Percentiles rank a stretch among this genome's conserved stretches.
Conservation (phyloP, 1,140 invertebrate species). For the Bombyx mandarina region DNA sequence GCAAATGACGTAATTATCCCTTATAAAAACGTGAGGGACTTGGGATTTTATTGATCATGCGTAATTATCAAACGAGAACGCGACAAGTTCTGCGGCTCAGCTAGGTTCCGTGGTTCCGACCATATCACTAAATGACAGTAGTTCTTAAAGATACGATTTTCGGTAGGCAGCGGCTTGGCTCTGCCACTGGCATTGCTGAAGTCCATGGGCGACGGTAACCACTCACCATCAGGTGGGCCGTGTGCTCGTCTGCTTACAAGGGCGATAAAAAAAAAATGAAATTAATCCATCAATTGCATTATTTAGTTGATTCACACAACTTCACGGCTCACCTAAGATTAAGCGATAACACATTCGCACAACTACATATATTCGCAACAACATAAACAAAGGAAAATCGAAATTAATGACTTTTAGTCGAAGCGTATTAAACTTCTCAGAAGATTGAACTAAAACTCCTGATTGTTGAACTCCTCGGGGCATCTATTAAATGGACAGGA, state of each 20-base stretch:
- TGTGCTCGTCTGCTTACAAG: too few relatives aligned
- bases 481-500: conserved; percentile 61
- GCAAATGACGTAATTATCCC: conserved; percentile 59
- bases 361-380: conserved; percentile 41
- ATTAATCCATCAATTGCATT: too few relatives aligned
- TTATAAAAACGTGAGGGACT: conserved; percentile 56
- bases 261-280: too few relatives aligned
- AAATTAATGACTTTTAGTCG: conserved; percentile 3
- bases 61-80: conserved; percentile 66
- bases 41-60: conserved; percentile 54
- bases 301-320: too few relatives aligned
- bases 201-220: too few relatives aligned
- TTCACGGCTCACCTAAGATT: too few relatives aligned
- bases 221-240: too few relatives aligned
- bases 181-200: too few relatives aligned
- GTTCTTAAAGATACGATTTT: too few relatives aligned
- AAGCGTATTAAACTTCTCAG: conserved; percentile 7
- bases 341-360: too few relatives aligned
- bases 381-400: conserved; percentile 26
- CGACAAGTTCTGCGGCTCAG: conserved; percentile 49
- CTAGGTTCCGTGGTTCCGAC: conserved; percentile 12
- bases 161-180: too few relatives aligned
- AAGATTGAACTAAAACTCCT: conserved; percentile 2
- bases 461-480: conserved; percentile 42
- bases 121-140: conserved; percentile 29